Base-by-base conservation (phyloP, 2,797 vertebrate species). In the Alca torda region DNA sequence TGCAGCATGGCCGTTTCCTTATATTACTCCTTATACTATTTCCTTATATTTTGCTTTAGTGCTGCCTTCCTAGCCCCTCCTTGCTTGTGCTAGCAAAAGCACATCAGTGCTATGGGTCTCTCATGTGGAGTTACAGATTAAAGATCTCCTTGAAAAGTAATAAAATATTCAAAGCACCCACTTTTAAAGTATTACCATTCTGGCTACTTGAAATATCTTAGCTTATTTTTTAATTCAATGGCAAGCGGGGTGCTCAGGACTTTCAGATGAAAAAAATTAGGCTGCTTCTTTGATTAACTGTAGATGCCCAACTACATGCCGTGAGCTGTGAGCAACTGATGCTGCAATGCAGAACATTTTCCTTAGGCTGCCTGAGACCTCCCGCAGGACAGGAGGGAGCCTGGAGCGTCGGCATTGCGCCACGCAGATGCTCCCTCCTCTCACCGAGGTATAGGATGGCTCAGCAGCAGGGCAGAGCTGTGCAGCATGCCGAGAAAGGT, bases 371-470 rank as follows among this genome's bases (percentile, higher is more conserved):
- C 31, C 57, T 61, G 74, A 87, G 45, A 54, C 10, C 50, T 70
- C 41, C 41, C 15, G 0, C 16, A 30, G 43, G 72, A 51, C 1
- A 0, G 26, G 43, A 78, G 39, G 46, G 41, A 93, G 33, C 59
- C 85, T 50, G 50, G 46, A 84, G 50, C 0, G 0, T 46, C 9
- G 6, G 16, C 4, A 1, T 5, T 41, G 37, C 24, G 50, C n/a
- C 17, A 24, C 1, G 5, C 24, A 48, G 77, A 33, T 45, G 23
- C 24, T 68, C 28, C 37, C 16, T 70, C 57, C 41, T 59, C 30
- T 30, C 57, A 2, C 5, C 15, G 45, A 28, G 28, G 13, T 25
- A 0, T 3, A 0, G 4, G 20, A n/a, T 9, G 35, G 41, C 53
- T 64, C 39, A 39, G 83, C 45, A 72, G 39, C 53, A 37, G 25